Conservation (phyloP, 2,113 vertebrate species). For the Megaptera novaeangliae region DNA sequence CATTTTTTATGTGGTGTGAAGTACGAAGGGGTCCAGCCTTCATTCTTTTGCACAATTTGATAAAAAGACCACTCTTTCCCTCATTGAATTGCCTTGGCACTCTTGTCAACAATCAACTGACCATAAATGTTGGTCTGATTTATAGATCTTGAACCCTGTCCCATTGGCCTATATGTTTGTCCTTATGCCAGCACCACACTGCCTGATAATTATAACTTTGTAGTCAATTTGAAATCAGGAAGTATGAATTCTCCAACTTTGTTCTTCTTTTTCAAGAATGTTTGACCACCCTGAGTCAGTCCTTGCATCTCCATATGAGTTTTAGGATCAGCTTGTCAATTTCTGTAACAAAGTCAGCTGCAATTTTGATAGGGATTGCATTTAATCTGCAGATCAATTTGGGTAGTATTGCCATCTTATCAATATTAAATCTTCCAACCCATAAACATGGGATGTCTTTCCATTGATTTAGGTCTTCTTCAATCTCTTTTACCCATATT, state of each 20-base stretch:
- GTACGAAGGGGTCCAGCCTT: not conserved
- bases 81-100: not conserved
- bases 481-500: not conserved
- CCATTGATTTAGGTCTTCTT: not conserved
- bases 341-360: too few relatives aligned
- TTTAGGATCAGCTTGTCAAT: not conserved
- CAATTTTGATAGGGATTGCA: not conserved
- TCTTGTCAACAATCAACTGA: not conserved
- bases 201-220: not conserved
- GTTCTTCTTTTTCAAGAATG: not conserved
- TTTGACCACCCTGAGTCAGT: not conserved
- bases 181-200: not conserved
- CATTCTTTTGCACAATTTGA: not conserved
- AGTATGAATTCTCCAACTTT: not conserved
- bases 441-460: not conserved
- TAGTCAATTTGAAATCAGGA: not conserved
- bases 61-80: not conserved
- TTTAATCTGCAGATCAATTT: not conserved
- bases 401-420: not conserved
- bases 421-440: not conserved
- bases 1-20: not conserved
- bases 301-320: not conserved
- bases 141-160: not conserved
- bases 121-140: not conserved
- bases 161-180: rapidly evolving